Conservation (phyloP, 2,113 vertebrate species). For the Amphiprion ocellaris region DNA sequence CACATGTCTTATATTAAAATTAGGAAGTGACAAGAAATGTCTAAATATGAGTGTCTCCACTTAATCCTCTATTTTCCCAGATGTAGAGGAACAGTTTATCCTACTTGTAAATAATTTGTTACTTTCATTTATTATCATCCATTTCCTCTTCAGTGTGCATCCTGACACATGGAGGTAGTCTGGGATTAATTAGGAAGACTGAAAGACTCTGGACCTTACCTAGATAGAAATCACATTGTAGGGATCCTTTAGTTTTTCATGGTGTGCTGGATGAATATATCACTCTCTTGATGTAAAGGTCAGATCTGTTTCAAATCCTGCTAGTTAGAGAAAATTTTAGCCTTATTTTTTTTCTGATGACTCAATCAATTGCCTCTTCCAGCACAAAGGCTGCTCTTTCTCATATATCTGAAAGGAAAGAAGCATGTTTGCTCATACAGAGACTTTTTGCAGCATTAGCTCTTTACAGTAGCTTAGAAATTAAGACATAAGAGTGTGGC, state of each 20-base stretch:
- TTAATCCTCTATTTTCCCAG: neutral
- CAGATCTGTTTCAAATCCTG: constrained; percentile 26
- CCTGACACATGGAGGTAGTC: neutral
- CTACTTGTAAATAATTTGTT: constrained; percentile 7
- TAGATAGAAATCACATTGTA: constrained; percentile 19
- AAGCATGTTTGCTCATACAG: neutral
- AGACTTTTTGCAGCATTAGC: too few relatives aligned
- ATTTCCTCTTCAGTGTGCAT: neutral
- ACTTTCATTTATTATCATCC: neutral
- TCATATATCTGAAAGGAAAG: neutral
- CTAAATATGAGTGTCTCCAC: neutral
- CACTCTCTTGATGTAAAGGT: constrained; percentile 22
- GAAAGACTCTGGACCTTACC: constrained; percentile 37
- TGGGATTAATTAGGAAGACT: constrained; percentile 17
- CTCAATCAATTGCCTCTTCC: neutral
- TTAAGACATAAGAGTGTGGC: neutral
- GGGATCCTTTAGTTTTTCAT: neutral
- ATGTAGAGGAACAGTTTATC: neutral
- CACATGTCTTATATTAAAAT: too few relatives aligned
- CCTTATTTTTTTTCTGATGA: neutral
- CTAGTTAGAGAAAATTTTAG: neutral
- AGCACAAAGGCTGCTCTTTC: neutral
- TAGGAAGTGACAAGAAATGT: neutral
- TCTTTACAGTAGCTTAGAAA: neutral
- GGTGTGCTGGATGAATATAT: neutral